Conservation (phyloP, 2,888 invertebrate genomes). For the Pheosia gnoma region DNA sequence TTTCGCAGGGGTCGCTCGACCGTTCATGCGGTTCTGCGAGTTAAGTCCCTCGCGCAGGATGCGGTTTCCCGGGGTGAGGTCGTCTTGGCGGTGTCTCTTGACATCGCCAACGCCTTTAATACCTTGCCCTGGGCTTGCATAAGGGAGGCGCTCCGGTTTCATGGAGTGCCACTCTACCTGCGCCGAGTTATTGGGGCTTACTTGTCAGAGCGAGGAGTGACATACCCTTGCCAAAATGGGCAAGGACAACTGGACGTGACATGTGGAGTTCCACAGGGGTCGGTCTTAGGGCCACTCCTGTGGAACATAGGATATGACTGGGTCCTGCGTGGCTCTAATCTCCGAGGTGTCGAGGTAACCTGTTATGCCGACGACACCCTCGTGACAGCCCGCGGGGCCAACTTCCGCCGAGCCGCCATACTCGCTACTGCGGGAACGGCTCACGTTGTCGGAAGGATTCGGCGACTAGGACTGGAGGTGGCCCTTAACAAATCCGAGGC, state of each 20-base stretch:
- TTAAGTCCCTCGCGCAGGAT: no score
- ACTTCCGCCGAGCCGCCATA: background rate
- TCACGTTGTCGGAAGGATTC: background rate
- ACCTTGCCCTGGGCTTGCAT: no score
- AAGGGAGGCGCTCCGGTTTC: background rate
- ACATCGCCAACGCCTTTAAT: no score
- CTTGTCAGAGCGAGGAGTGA: no score
- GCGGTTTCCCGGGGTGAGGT: background rate
- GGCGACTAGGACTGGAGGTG: slow-evolving; percentile 2
- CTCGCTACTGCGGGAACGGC: background rate
- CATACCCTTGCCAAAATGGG: no score
- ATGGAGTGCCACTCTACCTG: slow-evolving; percentile 1
- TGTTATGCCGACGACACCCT: background rate
- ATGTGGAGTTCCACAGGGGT: background rate
- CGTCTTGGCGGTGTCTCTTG: background rate
- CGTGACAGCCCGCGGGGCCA: background rate
- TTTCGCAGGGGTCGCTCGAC: no score
- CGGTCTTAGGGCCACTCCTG: background rate
- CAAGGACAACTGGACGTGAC: no score
- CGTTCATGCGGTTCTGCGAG: no score
- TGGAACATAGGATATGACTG: background rate
- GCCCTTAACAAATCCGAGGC: slow-evolving; percentile 3
- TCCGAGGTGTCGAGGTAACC: background rate
- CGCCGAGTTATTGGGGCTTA: no score
- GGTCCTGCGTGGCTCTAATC: background rate